phyloP scores from a whole-genome alignment of 1,140 invertebrate genomes.

The Piezodorus guildinii region DNA sequence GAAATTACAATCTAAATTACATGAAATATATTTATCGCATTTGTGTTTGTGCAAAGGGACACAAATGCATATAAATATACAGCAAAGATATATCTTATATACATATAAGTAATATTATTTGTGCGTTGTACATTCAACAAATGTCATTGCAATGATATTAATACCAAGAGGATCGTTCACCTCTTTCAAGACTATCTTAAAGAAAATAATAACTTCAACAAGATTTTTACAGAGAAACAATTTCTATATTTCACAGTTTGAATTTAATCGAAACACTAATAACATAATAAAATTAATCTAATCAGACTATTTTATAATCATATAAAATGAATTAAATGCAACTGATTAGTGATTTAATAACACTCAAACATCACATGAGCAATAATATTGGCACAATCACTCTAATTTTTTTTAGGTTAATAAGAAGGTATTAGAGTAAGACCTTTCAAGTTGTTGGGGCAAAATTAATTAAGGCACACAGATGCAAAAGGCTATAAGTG shows the following conservation, averaged over 20 bases:
- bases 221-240: too few species aligned
- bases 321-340: not conserved
- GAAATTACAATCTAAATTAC: not conserved
- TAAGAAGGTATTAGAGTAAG: too few species aligned
- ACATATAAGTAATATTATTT: slow-evolving; percentile 3
- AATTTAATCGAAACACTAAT: too few species aligned
- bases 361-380: not conserved
- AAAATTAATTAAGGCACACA: too few species aligned
- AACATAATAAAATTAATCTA: too few species aligned
- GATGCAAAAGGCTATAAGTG: too few species aligned
- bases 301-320: too few species aligned
- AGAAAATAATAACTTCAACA: too few species aligned
- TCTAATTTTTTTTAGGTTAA: too few species aligned
- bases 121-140: slow-evolving; percentile 5
- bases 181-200: too few species aligned
- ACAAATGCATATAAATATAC: not conserved
- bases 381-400: slow-evolving; percentile 5
- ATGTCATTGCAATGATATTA: slow-evolving; percentile 6
- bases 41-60: not conserved
- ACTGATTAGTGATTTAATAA: not conserved
- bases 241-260: too few species aligned
- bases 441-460: too few species aligned
- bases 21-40: not conserved
- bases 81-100: not conserved
- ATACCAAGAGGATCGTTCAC: not conserved